Evolutionary conservation across 1,140 invertebrate species (phyloP), one percentile per base, ranked within the genome.

Genomic region (Microplitis mediator): DNA sequence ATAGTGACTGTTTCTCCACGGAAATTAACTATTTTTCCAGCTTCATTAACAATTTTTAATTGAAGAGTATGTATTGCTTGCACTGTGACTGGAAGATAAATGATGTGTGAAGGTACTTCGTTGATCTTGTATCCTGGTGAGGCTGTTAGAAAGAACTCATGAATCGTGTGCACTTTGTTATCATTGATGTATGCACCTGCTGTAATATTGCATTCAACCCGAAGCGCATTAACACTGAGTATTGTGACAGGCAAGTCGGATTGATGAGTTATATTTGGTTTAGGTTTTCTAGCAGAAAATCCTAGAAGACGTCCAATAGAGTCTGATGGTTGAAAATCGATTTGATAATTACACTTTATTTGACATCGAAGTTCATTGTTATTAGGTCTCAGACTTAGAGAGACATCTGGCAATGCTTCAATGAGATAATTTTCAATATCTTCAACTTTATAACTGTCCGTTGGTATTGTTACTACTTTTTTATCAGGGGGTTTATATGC

Each of bases 391-490:
- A 60, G 32, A 32, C n/a, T 16, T 23, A 60, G 1, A 4, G 23
- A 23, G 13, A 32, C 16, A 11, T 31, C 8, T 16, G 13, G 3
- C 8, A 23, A 16, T 60, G 6, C 52, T 36, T 61, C 66, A 60
- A 73, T 67, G 31, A 79, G 51, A 74, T 58, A 79, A 64, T 69
- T 67, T 58, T 76, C 71, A 32, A 82, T 23, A 70, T 84, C 79
- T 45, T 70, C 54, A 50, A 84, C 73, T 79, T 82, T 80, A 79
- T 82, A 84, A 39, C 79, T 78, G 14, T 81, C 81, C 32, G 75
- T 77, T 6, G 81, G 81, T 70, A 84, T 80, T 58, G 63, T 68
- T 61, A 84, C 79, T 39, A 72, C 72, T 58, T 80, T 16, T 35
- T 81, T 62, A 35, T 23, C 23, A 2, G 23, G 0, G 23, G 23